These are phyloP conservation scores for Drosophila cracens DNA, from an alignment of 2,888 invertebrate species.

Conservation along the genomic window DNA sequence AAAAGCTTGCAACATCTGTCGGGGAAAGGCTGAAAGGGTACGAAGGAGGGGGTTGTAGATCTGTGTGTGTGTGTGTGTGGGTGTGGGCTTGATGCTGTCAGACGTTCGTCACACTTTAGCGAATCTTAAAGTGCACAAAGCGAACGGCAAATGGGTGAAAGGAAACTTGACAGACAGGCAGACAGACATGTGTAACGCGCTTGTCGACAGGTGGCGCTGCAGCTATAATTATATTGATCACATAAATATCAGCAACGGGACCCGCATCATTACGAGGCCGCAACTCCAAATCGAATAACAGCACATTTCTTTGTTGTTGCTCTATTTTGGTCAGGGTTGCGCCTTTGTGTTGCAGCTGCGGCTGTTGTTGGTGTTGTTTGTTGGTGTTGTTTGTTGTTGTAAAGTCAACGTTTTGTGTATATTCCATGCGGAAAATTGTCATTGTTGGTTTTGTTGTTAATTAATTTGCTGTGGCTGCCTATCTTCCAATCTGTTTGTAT, in stretches of 20 bases:
- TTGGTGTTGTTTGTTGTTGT: slow-evolving; percentile 35
- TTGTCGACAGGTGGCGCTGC: slow-evolving; percentile 42
- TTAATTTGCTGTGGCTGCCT: slow-evolving; percentile 70
- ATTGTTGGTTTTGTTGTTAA: slow-evolving; percentile 79
- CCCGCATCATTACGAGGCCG: slow-evolving; percentile 31
- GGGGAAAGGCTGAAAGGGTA: not conserved
- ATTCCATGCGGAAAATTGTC: slow-evolving; percentile 78
- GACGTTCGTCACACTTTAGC: slow-evolving; percentile 24
- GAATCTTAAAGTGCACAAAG: slow-evolving; percentile 19
- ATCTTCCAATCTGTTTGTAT: slow-evolving; percentile 30
- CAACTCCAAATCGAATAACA: slow-evolving; percentile 44
- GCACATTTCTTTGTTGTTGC: slow-evolving; percentile 22
- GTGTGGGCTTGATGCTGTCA: slow-evolving; percentile 22
- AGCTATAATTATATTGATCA: slow-evolving; percentile 53
- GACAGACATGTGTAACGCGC: not conserved
- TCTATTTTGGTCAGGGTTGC: slow-evolving; percentile 45
- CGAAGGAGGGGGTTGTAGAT: not conserved
- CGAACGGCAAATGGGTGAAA: slow-evolving; percentile 22
- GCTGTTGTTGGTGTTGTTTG: not conserved
- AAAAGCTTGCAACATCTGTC: slow-evolving; percentile 27
- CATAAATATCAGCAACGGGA: slow-evolving; percentile 18
- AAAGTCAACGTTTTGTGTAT: slow-evolving; percentile 59
- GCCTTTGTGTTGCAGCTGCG: slow-evolving; percentile 20
- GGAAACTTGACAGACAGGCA: slow-evolving; percentile 25
- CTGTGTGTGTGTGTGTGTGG: not conserved